Evolutionary conservation across 1,140 invertebrate species (phyloP), one percentile per base, ranked within the genome.

Genomic region (Diorhabda elongata): DNA sequence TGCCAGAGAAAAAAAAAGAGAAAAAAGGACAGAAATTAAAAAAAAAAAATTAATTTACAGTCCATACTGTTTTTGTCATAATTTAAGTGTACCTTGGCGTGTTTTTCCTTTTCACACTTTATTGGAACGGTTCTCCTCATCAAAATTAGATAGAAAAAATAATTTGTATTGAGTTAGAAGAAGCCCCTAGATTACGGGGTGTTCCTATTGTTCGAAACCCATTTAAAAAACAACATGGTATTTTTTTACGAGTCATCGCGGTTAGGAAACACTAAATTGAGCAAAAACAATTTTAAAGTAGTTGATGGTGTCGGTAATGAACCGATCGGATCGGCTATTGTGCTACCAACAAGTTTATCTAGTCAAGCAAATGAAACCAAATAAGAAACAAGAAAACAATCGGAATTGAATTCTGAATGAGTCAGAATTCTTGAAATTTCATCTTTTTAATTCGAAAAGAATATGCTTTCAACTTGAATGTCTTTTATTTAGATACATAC

Each of bases 281-380:
- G 42, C 61, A 62, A 62, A 62, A 62, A 62, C 61, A 62, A 62
- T 62, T 62, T 62, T 44, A 11, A 42, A 11, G 44, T 62, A 44
- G 8, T 8, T 43, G 61, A 62, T 44, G 43, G 61, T 44, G 42
- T 62, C 44, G 61, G 43, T 62, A 62, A 62, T 62, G 61, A 62
- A 9, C 42, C 44, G 43, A 52, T 52, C 47, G 61, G n/a, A 44
- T 4, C 44, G 61, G 61, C 61, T 44, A 62, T 62, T 62, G 61
- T 62, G 61, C 44, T 62, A n/a, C 47, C 61, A 62, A 62, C 61
- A 62, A 62, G 42, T 62, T 62, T 43, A 62, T 62, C 61, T 62
- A 62, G 43, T 44, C 4, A 44, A 62, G 47, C n/a, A 52, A 52
- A 52, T 52, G 47, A 52, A 52, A 52, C 47, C 42, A 44, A 62